Evolutionary conservation across 1,140 invertebrate genomes (phyloP).

Genomic region (Calephelis virginiensis): DNA sequence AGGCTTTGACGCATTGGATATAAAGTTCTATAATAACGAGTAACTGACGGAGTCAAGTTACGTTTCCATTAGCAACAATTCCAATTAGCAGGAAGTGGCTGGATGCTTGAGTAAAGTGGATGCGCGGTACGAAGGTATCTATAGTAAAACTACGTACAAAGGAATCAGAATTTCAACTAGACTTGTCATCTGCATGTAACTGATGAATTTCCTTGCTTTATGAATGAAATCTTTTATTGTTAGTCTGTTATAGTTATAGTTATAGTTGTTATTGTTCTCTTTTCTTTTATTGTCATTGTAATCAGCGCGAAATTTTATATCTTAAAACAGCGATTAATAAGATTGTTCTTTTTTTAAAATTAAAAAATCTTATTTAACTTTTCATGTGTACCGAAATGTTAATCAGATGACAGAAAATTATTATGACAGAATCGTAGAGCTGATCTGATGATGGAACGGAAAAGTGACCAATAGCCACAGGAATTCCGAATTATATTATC

Average conservation of each 20-base stretch:
- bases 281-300: too few relatives aligned
- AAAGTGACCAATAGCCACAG: too few relatives aligned
- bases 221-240: background rate
- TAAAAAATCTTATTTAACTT: too few relatives aligned
- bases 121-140: constrained; percentile 28
- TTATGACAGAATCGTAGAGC: too few relatives aligned
- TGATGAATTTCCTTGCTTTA: background rate
- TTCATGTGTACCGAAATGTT: too few relatives aligned
- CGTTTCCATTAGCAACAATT: constrained; percentile 29
- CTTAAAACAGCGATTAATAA: too few relatives aligned
- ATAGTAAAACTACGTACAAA: constrained; percentile 30
- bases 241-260: background rate
- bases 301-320: too few relatives aligned
- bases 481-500: too few relatives aligned
- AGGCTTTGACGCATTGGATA: constrained; percentile 8
- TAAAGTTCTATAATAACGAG: constrained; percentile 13
- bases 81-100: constrained; percentile 33
- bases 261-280: too few relatives aligned
- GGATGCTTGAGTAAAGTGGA: constrained; percentile 33
- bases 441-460: too few relatives aligned
- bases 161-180: constrained; percentile 18
- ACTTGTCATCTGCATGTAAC: constrained; percentile 22
- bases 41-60: constrained; percentile 12
- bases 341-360: too few relatives aligned
- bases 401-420: too few relatives aligned